Conservation (phyloP, 2,888 invertebrate genomes). For the Heliconius sara region DNA sequence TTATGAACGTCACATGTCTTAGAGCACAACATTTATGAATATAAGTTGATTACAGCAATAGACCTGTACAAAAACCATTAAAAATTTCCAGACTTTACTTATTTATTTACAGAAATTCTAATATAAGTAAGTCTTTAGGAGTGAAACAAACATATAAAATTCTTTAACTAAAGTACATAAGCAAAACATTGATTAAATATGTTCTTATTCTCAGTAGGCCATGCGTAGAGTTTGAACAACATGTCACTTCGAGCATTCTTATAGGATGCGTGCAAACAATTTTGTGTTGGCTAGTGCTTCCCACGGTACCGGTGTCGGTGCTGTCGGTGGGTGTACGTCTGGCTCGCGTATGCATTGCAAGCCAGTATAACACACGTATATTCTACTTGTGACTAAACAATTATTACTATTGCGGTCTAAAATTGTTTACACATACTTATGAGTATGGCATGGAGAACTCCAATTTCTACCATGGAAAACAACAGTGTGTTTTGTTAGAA, state of each 20-base stretch:
- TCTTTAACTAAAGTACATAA: neutral
- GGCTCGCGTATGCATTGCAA: constrained; percentile 33
- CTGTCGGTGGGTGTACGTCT: constrained; percentile 50
- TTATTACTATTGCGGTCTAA: neutral
- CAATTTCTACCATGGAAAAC: neutral
- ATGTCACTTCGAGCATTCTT: constrained; percentile 56
- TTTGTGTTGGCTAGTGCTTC: constrained; percentile 51
- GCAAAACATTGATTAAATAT: neutral
- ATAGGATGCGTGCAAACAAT: constrained; percentile 57
- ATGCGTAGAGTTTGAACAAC: constrained; percentile 45
- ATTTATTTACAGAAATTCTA: neutral
- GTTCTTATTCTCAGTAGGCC: constrained; percentile 13
- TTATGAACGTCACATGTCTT: constrained; percentile 45
- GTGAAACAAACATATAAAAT: neutral
- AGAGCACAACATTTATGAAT: neutral
- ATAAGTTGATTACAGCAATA: neutral
- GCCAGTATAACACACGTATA: neutral
- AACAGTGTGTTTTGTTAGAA: neutral
- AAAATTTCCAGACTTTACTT: no score
- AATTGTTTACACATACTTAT: neutral
- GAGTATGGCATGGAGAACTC: neutral
- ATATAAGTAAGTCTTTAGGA: neutral
- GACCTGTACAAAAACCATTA: neutral
- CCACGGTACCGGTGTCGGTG: constrained; percentile 52
- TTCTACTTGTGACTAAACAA: neutral